These are phyloP conservation scores for Leptopilina clavipes DNA, from an alignment of 1,140 invertebrate species.

Conservation along the genomic window DNA sequence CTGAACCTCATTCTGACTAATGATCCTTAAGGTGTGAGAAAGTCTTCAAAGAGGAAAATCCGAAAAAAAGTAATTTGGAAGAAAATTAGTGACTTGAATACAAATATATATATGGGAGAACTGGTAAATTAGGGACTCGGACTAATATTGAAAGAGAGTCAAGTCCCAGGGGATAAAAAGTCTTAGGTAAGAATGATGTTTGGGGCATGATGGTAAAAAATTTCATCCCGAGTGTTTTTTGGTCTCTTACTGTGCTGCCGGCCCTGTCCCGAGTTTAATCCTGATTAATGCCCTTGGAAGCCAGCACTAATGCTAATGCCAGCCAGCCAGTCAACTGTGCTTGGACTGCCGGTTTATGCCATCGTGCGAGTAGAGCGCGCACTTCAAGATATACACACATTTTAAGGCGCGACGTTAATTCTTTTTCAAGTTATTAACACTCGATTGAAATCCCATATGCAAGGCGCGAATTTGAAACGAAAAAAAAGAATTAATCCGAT, in stretches of 20 bases:
- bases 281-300: constrained; percentile 72
- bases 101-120: too few relatives aligned
- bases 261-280: constrained; percentile 67
- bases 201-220: constrained; percentile 45
- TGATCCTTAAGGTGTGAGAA: too few relatives aligned
- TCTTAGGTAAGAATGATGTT: constrained; percentile 29
- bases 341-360: constrained; percentile 34
- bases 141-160: background rate
- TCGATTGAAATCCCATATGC: constrained; percentile 41
- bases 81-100: too few relatives aligned
- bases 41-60: too few relatives aligned
- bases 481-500: constrained; percentile 24
- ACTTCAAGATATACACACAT: constrained; percentile 35
- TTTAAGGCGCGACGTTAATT: constrained; percentile 51
- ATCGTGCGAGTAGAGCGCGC: constrained; percentile 30
- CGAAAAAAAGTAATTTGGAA: too few relatives aligned
- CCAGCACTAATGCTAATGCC: constrained; percentile 70
- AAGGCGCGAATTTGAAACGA: constrained; percentile 26
- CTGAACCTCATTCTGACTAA: too few relatives aligned
- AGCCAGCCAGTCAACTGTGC: constrained; percentile 45
- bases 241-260: constrained; percentile 53
- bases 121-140: too few relatives aligned
- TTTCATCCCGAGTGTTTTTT: constrained; percentile 57
- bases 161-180: background rate
- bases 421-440: constrained; percentile 50